Evolutionary conservation across 2,797 vertebrate genomes (phyloP), one percentile per base, ranked within the genome.

Genomic region (Characodon lateralis): DNA sequence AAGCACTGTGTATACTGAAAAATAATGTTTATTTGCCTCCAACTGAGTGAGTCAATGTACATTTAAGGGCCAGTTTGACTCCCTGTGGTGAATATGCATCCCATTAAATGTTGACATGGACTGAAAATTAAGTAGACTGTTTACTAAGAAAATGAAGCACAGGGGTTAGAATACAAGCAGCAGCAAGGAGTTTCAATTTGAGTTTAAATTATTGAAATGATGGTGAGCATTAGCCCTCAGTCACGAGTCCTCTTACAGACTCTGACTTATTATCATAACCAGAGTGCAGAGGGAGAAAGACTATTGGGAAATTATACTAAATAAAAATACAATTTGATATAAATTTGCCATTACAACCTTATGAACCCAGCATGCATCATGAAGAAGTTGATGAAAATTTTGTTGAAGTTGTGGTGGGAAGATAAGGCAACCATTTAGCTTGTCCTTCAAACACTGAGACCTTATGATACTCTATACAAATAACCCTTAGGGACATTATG

Each of bases 191-290:
- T 71, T 76, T 71, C 48, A 71, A 50, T 69, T 76, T 39, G 56
- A 77, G 43, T 71, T 61, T 71, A n/a, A 77, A 77, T 77, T 77
- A 79, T 71, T 74, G 65, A 77, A 74, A 16, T 68, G 72, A 79
- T 74, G 56, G 26, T 50, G 24, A 74, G 61, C 68, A 56, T 77
- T 70, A 77, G 74, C 24, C 3, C 66, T 53, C 26, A 56, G 50
- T 43, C 43, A 69, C 2, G n/a, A 78, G 39, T 28, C 24, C 28
- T 66, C 69, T 61, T 50, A 48, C 55, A 72, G 58, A 76, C 28
- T n/a, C 41, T 58, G 20, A 28, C 59, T 18, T 35, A 56, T 59
- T 55, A 16, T 76, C 50, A 80, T 24, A 28, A 55, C 51, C 53
- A 51, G 31, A 66, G 58, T 56, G 39, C 79, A 72, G 28, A 41